Conservation (phyloP, 2,113 vertebrate species). For the Silurus asotus region DNA sequence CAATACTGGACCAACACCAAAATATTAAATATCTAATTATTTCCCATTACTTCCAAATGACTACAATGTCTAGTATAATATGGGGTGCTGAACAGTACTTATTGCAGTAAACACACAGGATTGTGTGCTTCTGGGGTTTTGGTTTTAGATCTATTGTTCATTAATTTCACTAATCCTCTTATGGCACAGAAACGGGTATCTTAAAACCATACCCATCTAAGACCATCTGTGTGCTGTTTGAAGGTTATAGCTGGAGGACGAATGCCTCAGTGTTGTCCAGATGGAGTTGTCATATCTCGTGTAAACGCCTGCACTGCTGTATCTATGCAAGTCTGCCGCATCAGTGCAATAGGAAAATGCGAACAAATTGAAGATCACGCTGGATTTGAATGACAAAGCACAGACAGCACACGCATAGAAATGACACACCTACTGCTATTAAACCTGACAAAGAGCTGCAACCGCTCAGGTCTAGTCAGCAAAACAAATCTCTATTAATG, state of each 20-base stretch:
- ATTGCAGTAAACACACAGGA: neutral
- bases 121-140: conserved; percentile 36
- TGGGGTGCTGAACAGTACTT: conserved; percentile 15
- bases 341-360: neutral
- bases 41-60: neutral
- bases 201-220: conserved; percentile 30
- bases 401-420: neutral
- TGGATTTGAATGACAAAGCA: conserved; percentile 29
- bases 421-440: neutral
- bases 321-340: neutral
- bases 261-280: neutral
- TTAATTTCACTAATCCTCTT: neutral
- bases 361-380: conserved; percentile 1
- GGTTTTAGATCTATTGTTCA: neutral
- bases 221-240: conserved; percentile 32
- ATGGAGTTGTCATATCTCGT: conserved; percentile 7
- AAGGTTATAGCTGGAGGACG: conserved; percentile 30
- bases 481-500: conserved; percentile 2
- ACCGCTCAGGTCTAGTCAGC: neutral
- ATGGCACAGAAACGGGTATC: neutral
- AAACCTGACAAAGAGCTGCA: neutral
- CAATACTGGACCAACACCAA: too few relatives aligned
- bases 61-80: neutral
- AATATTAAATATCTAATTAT: too few relatives aligned
- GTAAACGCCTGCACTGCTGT: neutral